Conservation (phyloP, 2,888 invertebrate species). For the Halictus ligatus region DNA sequence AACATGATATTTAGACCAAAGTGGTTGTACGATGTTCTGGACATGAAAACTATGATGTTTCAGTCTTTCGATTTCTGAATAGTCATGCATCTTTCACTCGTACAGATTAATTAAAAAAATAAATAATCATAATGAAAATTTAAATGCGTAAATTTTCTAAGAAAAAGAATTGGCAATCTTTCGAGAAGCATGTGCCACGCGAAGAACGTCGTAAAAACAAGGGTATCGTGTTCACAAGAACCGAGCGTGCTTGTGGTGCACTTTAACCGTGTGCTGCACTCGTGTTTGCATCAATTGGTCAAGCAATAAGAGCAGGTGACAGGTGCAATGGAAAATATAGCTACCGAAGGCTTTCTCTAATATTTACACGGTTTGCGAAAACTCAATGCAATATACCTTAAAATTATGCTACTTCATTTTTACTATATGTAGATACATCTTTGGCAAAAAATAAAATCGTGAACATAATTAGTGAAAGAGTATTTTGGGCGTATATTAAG, state of each 20-base stretch:
- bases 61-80: slow-evolving; percentile 70
- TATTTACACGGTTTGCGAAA: slow-evolving; percentile 21
- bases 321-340: slow-evolving; percentile 51
- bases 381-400: background rate
- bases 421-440: background rate
- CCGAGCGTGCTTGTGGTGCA: slow-evolving; percentile 66
- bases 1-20: slow-evolving; percentile 80
- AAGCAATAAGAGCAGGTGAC: slow-evolving; percentile 78
- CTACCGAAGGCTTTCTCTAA: slow-evolving; percentile 28
- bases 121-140: background rate
- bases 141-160: background rate
- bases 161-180: slow-evolving; percentile 13
- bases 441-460: background rate
- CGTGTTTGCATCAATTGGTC: slow-evolving; percentile 58
- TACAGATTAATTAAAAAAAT: background rate
- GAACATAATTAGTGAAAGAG: background rate
- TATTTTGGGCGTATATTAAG: background rate
- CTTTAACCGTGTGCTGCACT: slow-evolving; percentile 60
- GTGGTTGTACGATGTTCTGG: slow-evolving; percentile 82
- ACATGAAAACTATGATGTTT: slow-evolving; percentile 81
- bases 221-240: slow-evolving; percentile 74
- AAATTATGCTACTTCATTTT: background rate
- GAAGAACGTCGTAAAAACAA: slow-evolving; percentile 73
- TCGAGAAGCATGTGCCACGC: slow-evolving; percentile 48
- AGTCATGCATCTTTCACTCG: background rate